Base-by-base conservation (phyloP, 2,888 invertebrate species). In the Periphyllus acericola region DNA sequence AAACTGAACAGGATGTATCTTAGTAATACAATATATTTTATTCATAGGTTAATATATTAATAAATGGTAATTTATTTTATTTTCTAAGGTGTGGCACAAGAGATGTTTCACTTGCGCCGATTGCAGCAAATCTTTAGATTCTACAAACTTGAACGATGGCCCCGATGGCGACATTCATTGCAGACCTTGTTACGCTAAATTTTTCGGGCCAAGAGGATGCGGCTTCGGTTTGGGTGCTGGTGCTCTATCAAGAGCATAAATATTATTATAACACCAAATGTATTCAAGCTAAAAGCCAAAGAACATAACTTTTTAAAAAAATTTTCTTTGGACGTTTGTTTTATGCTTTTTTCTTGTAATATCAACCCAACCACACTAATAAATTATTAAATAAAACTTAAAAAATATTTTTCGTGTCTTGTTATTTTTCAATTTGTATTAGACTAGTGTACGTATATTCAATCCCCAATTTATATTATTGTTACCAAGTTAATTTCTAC, bases 101-200 rank as follows among this genome's bases (percentile, higher is more conserved):
- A 93, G 96, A 90, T 98, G 98, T 93, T 98, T 98, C 94, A 95
- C 95, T 92, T 98, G 98, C 92, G 94, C 94, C 83, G 96, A 95
- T 90, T 97, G 97, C 92, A 95, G 95, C 91, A 95, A 95, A 92
- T 96, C 96, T 90, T 93, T 96, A 92, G 97, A 97, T 92, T 97
- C 97, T 90, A 97, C 97, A 91, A 97, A 96, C 91, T 93, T 96
- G 90, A 96, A 96, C 91, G 98, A 97, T 91, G 98, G 96, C 90
- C 98, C 98, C 89, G 96, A 98, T 92, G 96, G 96, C 87, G 97
- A 98, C 91, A 96, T 98, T 91, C 98, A 97, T 93, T 98, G 98
- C 93, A 94, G 96, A 92, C 94, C 96, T 90, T 97, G 97, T 92
- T 97, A 97, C 92, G 96, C 95, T 90, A 94, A 96, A 91, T 95